Base-by-base conservation (phyloP, 2,113 vertebrate genomes). In the Grallaria varia region DNA sequence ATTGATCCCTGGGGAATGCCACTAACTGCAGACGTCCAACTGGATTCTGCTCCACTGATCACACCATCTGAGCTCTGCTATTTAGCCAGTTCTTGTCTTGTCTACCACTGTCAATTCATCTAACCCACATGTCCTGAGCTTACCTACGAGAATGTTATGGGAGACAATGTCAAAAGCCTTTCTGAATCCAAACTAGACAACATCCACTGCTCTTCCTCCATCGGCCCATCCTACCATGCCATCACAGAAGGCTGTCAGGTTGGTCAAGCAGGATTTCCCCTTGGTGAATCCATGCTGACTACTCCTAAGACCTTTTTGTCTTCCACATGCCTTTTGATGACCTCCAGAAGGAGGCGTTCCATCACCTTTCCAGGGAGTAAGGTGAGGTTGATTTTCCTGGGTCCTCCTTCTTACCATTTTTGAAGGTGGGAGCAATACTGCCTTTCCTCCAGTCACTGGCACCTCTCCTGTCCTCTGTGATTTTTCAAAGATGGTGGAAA, bases 1-100 rank as follows among this genome's bases (percentile, higher is more conserved):
- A 35, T 0, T 22, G 40, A 35, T 56, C 1, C 0, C 35, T 80
- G 21, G 18, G 4, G 31, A 66, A 2, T 10, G 27, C 18, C 17
- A 56, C 11, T 15, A 59, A 80, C 35, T 58, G 59, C 31, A 44
- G 18, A 27, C 8, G 22, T 88, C 27, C 37, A 16, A 12, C 27
- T 58, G 50, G 31, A 23, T 37, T 81, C 25, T 58, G 6, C 31
- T 50, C 31, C 14, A 22, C 59, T 50, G 31, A 58, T 58, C 22
- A 44, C 3, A 6, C 20, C 7, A 55, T 30, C 39, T 47, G 28
- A 63, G 24, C 13, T 55, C 49, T 55, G 24, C 40, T 24, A 12
- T 55, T 55, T n/a, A 87, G 49, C 5, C n/a, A n/a, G 10, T 14
- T 55, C 30, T 62, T 16, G 5, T 30, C n/a, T 24, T 24, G 40